These are phyloP conservation scores for Xenops minutus DNA, from an alignment of 2,797 vertebrate genomes.

Conservation along the genomic window DNA sequence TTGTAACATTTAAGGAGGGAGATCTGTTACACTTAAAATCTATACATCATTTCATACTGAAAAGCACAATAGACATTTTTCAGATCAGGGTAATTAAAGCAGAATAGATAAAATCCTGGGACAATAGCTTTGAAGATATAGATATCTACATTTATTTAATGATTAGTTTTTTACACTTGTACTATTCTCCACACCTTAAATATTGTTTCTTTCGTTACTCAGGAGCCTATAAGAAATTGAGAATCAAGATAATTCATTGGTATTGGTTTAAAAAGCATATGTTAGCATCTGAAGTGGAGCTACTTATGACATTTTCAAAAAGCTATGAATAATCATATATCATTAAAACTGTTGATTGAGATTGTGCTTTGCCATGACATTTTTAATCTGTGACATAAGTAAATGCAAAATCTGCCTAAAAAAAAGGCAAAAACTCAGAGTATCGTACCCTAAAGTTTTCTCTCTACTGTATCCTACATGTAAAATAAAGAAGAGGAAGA, in stretches of 20 bases:
- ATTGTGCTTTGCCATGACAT: conserved; percentile 41
- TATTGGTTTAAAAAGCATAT: conserved; percentile 74
- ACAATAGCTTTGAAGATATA: neutral
- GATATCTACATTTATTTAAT: neutral
- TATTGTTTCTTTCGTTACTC: neutral
- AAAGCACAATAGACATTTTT: neutral
- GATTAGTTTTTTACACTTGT: neutral
- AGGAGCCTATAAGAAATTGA: neutral
- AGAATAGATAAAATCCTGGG: neutral
- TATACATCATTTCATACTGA: neutral
- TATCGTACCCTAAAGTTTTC: neutral
- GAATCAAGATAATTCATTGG: neutral
- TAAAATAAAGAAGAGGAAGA: neutral
- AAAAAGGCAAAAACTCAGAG: neutral
- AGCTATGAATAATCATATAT: conserved; percentile 67
- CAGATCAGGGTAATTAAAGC: neutral
- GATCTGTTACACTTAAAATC: neutral
- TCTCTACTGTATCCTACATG: neutral
- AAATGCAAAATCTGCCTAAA: neutral
- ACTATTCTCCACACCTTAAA: neutral
- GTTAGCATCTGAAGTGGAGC: conserved; percentile 78
- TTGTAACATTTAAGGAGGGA: neutral
- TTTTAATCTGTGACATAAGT: conserved; percentile 45
- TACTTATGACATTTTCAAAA: conserved; percentile 82
- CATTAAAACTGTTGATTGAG: conserved; percentile 60